Evolutionary conservation across 2,113 vertebrate species (phyloP).

Genomic region (Daphoenositta chrysoptera): DNA sequence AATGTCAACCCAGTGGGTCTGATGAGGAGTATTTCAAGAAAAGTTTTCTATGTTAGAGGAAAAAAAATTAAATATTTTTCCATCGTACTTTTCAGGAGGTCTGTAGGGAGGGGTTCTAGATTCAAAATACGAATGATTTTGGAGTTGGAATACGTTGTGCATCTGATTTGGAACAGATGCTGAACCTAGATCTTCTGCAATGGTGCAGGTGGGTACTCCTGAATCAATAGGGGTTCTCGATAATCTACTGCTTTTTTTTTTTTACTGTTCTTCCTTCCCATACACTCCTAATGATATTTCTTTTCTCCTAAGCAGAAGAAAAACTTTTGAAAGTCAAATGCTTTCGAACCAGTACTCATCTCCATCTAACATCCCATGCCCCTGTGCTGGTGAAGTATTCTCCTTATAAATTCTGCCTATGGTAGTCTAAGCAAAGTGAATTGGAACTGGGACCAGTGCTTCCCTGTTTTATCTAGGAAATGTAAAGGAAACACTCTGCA

Average conservation of each 20-base stretch:
- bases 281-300: neutral
- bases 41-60: neutral
- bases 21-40: neutral
- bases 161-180: neutral
- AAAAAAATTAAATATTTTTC: neutral
- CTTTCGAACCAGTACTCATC: neutral
- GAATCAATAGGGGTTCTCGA: accelerated
- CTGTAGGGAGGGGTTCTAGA: neutral
- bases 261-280: neutral
- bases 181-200: neutral
- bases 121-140: neutral
- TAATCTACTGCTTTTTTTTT: neutral
- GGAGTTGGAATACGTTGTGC: neutral
- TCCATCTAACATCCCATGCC: neutral
- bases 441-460: neutral
- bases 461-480: neutral
- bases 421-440: neutral
- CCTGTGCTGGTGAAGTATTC: neutral
- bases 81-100: neutral
- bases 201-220: neutral
- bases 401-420: neutral
- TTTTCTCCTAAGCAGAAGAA: neutral
- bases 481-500: neutral
- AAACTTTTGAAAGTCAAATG: neutral
- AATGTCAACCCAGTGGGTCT: neutral